Conservation (phyloP, 2,888 invertebrate genomes). For the Sylvicola fuscatus region DNA sequence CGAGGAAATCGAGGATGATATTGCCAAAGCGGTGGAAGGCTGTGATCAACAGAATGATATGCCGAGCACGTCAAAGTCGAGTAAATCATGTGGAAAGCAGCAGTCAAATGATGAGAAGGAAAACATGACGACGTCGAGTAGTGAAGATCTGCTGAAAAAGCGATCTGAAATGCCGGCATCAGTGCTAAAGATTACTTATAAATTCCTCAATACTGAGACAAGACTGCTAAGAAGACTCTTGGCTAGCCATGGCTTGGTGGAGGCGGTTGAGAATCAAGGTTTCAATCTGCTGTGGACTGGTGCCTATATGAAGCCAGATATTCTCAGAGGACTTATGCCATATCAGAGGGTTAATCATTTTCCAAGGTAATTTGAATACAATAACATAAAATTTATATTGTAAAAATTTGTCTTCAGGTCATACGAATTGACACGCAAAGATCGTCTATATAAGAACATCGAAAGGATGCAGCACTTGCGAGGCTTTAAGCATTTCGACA, state of each 20-base stretch:
- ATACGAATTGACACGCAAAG: conserved; percentile 87
- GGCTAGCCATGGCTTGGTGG: conserved; percentile 55
- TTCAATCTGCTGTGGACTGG: conserved; percentile 88
- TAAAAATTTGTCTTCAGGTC: conserved; percentile 36
- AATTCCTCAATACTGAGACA: conserved; percentile 62
- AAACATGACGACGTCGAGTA: neutral
- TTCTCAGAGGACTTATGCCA: conserved; percentile 55
- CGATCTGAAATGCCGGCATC: conserved; percentile 37
- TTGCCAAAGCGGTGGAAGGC: conserved; percentile 10
- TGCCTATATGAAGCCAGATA: conserved; percentile 77
- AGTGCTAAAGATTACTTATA: conserved; percentile 54
- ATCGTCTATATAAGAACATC: conserved; percentile 81
- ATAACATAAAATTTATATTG: neutral
- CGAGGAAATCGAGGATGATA: conserved; percentile 34
- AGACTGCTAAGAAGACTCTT: conserved; percentile 54
- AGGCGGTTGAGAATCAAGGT: conserved; percentile 45
- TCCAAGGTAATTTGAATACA: conserved; percentile 47
- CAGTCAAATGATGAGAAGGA: conserved; percentile 2
- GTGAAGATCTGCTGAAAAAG: neutral
- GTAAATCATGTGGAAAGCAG: neutral
- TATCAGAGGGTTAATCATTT: conserved; percentile 94
- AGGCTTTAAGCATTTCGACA: conserved; percentile 75
- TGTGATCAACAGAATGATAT: neutral
- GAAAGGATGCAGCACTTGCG: conserved; percentile 72
- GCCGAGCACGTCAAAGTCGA: neutral